A percentile compares a stretch with the other conserved stretches of the same genome.
Evolutionary conservation across 2,113 vertebrate species (phyloP).

Genomic region (Phocoena sinus): DNA sequence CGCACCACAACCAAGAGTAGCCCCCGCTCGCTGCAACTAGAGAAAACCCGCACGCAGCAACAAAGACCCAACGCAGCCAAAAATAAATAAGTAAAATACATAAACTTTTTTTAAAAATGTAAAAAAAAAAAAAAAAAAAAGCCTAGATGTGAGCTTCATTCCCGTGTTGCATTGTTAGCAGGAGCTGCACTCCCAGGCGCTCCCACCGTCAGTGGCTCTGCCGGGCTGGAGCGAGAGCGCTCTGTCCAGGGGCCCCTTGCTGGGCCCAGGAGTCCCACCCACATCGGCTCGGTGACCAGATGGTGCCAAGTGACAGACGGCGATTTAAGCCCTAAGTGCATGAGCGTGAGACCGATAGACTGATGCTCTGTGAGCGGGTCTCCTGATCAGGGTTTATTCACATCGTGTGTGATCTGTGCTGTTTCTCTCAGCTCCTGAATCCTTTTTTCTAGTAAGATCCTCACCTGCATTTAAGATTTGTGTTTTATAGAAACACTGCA

Average conservation of each 20-base stretch:
- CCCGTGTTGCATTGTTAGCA: too few species aligned
- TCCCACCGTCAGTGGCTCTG: not conserved
- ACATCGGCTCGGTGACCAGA: fast-evolving
- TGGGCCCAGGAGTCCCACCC: fast-evolving
- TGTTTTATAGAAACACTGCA: not conserved
- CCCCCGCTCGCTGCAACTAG: too few species aligned
- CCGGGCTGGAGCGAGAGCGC: fast-evolving
- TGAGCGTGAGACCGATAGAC: fast-evolving
- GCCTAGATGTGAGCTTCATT: not conserved
- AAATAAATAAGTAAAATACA: too few species aligned
- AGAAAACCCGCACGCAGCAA: too few species aligned
- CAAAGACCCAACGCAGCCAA: too few species aligned
- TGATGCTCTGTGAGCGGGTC: fast-evolving
- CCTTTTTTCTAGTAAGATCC: not conserved
- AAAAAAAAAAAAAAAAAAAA: not conserved
- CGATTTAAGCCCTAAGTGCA: fast-evolving
- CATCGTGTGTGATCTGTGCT: fast-evolving
- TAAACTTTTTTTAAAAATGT: too few species aligned
- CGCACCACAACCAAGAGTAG: too few species aligned
- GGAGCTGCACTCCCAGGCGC: fast-evolving
- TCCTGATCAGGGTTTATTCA: not conserved
- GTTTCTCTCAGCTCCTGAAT: not conserved
- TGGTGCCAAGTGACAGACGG: fast-evolving
- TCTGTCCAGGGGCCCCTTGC: not conserved
- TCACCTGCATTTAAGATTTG: not conserved